Evolutionary conservation across 2,797 vertebrate genomes (phyloP).

Genomic region (Benthosema pterotum): DNA sequence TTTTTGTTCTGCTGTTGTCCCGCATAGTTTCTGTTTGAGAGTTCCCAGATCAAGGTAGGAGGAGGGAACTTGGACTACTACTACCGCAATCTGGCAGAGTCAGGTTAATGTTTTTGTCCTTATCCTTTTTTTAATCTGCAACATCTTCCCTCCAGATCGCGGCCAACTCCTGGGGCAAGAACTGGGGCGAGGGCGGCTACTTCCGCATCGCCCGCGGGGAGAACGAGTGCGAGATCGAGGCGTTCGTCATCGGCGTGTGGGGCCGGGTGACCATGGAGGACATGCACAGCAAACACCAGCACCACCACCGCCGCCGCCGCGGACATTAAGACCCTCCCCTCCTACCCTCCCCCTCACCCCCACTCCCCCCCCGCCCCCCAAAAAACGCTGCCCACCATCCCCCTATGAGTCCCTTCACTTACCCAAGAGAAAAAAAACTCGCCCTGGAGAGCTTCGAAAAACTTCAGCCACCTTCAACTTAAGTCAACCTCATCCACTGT

Average conservation of each 20-base stretch:
- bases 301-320: conserved; percentile 58
- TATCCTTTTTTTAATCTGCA: neutral
- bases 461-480: no score
- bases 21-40: no score
- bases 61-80: no score
- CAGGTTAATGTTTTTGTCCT: no score
- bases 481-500: conserved; percentile 17
- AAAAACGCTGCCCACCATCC: neutral
- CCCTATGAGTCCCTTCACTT: no score
- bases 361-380: neutral
- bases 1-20: no score
- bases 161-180: conserved; percentile 95
- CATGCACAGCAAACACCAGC: conserved; percentile 83
- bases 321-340: conserved; percentile 24
- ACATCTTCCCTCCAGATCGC: conserved; percentile 79
- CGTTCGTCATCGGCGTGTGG: conserved; percentile 95
- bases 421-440: conserved; percentile 24
- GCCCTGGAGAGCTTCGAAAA: conserved; percentile 37
- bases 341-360: conserved; percentile 17
- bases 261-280: conserved; percentile 94
- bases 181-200: conserved; percentile 92
- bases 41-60: no score
- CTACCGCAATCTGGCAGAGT: no score
- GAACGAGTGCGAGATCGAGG: conserved; percentile 96
- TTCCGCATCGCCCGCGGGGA: conserved; percentile 92